Percentiles rank a stretch among this genome's conserved stretches.
phyloP scores from a whole-genome alignment of 2,113 vertebrate species.

The Oryzias celebensis region DNA sequence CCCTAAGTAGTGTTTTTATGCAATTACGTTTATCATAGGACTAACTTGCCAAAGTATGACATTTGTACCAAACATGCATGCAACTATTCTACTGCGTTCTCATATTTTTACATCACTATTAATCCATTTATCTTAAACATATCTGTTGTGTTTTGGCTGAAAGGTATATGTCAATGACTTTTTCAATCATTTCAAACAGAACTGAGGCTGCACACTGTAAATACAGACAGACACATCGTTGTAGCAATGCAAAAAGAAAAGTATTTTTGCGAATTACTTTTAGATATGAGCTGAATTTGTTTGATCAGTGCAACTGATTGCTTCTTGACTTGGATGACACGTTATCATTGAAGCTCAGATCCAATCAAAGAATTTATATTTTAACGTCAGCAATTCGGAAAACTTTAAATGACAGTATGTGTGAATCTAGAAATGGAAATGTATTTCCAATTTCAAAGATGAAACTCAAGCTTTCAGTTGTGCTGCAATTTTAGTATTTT shows the following conservation, averaged over 20 bases:
- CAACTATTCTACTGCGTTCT: no score
- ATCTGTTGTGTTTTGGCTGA: not conserved
- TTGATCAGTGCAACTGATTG: conserved; percentile 2
- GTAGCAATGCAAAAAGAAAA: conserved; percentile 6
- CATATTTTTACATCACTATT: no score
- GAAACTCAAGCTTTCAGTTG: not conserved
- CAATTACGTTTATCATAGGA: no score
- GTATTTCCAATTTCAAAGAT: no score
- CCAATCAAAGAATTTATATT: not conserved
- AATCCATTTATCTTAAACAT: no score
- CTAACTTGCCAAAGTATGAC: no score
- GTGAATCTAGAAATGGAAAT: no score
- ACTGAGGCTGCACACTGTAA: conserved; percentile 10
- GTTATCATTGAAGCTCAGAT: not conserved
- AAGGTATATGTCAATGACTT: not conserved
- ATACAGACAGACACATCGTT: conserved; percentile 4
- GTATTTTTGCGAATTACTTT: not conserved
- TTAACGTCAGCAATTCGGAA: not conserved
- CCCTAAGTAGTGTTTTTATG: no score
- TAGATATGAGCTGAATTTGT: conserved; percentile 22
- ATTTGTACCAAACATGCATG: not conserved
- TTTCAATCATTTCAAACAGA: conserved; percentile 12
- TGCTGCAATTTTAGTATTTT: not conserved
- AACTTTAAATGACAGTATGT: no score
- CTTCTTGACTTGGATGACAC: conserved; percentile 2